These are phyloP conservation scores for Cephus sareptanus DNA, from an alignment of 2,888 invertebrate genomes.

Conservation along the genomic window DNA sequence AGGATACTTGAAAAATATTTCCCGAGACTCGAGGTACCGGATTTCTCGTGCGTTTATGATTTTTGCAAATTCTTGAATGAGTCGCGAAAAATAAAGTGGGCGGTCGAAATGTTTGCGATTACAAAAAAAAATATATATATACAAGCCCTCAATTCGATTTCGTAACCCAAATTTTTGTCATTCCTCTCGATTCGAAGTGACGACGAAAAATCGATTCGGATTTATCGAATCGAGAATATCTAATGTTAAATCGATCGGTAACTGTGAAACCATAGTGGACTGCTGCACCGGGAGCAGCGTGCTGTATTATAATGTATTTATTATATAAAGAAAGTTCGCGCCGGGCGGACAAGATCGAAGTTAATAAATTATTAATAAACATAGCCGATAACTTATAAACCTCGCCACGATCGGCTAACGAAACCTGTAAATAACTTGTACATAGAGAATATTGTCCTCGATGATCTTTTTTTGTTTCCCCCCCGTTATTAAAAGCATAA, in stretches of 20 bases:
- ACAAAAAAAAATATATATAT: neutral
- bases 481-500: constrained; percentile 1
- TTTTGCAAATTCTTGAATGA: neutral
- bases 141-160: neutral
- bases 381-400: constrained; percentile 50
- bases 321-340: constrained; percentile 39
- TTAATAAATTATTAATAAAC: constrained; percentile 59
- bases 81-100: neutral
- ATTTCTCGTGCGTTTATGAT: neutral
- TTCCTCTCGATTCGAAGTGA: neutral
- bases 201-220: neutral
- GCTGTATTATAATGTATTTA: constrained; percentile 64
- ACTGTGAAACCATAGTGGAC: neutral
- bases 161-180: constrained; percentile 7
- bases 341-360: constrained; percentile 30
- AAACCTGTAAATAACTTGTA: constrained; percentile 47
- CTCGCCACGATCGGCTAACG: constrained; percentile 17
- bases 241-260: neutral
- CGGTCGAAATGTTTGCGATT: neutral
- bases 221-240: neutral
- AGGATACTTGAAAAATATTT: neutral
- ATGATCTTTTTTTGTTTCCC: constrained; percentile 21
- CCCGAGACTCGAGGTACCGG: neutral
- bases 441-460: constrained; percentile 33
- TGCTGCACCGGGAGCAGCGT: constrained; percentile 5